phyloP scores from a whole-genome alignment of 2,888 invertebrate genomes.

The Pyrrhosoma nymphula region DNA sequence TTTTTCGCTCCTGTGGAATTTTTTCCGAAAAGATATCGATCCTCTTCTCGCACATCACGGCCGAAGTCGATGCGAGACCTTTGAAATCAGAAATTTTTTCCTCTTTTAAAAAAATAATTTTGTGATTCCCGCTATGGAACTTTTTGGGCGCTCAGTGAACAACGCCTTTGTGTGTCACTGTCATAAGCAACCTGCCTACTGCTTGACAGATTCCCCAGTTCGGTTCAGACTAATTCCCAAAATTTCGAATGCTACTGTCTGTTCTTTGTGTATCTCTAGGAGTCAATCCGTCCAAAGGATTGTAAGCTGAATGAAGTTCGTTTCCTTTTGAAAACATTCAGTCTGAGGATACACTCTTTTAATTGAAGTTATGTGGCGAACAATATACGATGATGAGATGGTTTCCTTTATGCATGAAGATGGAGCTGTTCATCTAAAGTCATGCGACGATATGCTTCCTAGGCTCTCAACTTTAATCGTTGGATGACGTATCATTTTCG shows the following conservation, averaged over 20 bases:
- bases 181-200: not conserved
- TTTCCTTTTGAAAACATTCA: too few relatives aligned
- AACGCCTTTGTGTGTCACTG: not conserved
- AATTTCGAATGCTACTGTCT: not conserved
- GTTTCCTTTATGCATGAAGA: too few relatives aligned
- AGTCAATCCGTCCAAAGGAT: too few relatives aligned
- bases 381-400: too few relatives aligned
- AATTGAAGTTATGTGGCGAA: too few relatives aligned
- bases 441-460: too few relatives aligned
- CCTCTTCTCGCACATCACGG: not conserved
- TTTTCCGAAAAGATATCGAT: not conserved
- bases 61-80: not conserved
- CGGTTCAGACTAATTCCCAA: not conserved
- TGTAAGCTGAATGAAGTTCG: too few relatives aligned
- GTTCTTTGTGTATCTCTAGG: not conserved
- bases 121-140: not conserved
- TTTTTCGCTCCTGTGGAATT: not conserved
- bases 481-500: too few relatives aligned
- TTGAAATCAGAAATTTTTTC: not conserved
- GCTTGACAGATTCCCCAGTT: not conserved
- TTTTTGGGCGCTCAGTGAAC: not conserved
- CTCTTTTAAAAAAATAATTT: not conserved
- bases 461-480: too few relatives aligned
- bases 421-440: too few relatives aligned
- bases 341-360: too few relatives aligned